Evolutionary conservation across 1,140 invertebrate species (phyloP).

Genomic region (Drosophila busckii): DNA sequence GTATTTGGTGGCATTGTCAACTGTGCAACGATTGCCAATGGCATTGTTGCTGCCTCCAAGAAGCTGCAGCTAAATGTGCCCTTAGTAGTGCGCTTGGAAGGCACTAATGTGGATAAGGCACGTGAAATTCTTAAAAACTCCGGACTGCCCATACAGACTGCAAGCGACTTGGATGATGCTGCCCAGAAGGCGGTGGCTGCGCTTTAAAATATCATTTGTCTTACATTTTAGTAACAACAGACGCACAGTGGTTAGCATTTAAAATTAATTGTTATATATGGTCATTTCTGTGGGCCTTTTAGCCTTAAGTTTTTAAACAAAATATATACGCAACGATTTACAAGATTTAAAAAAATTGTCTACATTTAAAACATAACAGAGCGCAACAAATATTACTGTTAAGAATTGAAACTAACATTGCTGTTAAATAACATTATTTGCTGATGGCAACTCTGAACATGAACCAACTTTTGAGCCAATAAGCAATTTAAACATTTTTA

Average conservation of each 20-base stretch:
- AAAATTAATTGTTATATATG: conserved; percentile 1
- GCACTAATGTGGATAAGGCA: conserved; percentile 84
- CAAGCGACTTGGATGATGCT: conserved; percentile 93
- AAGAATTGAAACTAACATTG: conserved; percentile 1
- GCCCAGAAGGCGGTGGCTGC: conserved; percentile 89
- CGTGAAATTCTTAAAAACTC: conserved; percentile 89
- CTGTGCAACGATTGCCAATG: conserved; percentile 97
- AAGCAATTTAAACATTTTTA: no score
- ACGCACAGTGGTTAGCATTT: conserved; percentile 61
- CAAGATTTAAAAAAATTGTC: background rate
- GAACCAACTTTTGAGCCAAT: no score
- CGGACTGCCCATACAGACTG: conserved; percentile 89
- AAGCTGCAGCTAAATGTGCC: conserved; percentile 91
- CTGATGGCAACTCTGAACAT: no score
- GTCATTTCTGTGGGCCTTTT: conserved; percentile 8
- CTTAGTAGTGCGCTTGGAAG: conserved; percentile 95
- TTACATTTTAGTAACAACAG: conserved; percentile 22
- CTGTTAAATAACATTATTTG: conserved; percentile 8
- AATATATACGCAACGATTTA: conserved; percentile 25
- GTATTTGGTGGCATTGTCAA: conserved; percentile 99
- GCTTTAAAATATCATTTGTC: conserved; percentile 8
- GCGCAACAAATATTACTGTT: no score
- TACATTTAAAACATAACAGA: background rate
- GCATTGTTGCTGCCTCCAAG: conserved; percentile 93
- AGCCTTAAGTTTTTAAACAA: conserved; percentile 14